phyloP scores from a whole-genome alignment of 2,797 vertebrate species.

The Pantherophis vulpinus region DNA sequence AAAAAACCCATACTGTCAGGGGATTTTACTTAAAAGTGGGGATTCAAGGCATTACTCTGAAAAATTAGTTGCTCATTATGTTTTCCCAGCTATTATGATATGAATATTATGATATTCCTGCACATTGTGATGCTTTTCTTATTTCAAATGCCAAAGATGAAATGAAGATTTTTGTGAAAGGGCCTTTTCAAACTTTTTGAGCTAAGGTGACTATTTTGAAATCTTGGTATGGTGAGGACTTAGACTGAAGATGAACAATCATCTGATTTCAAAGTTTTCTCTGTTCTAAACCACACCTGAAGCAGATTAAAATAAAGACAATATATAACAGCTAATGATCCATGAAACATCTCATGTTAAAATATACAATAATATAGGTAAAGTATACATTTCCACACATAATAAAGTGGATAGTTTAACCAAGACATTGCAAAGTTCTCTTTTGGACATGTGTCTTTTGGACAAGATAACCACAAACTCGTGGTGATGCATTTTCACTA shows the following conservation, averaged over 20 bases:
- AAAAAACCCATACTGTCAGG: neutral
- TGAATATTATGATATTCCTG: neutral
- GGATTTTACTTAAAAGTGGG: neutral
- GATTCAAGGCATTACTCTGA: neutral
- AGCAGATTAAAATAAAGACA: neutral
- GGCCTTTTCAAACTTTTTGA: neutral
- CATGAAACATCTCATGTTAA: neutral
- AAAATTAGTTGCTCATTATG: neutral
- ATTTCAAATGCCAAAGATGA: neutral
- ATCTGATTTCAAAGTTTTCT: neutral
- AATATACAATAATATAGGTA: neutral
- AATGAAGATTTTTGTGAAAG: neutral
- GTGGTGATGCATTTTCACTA: neutral
- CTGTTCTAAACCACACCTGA: neutral
- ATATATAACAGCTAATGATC: neutral
- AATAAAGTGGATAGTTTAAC: neutral
- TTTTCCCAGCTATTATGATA: neutral
- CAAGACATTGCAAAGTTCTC: neutral
- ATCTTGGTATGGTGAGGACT: neutral
- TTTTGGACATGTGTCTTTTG: neutral
- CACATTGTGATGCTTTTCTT: neutral
- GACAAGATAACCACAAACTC: neutral
- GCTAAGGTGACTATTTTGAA: neutral
- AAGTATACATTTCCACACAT: neutral
- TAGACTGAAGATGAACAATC: neutral